These are phyloP conservation scores for Rhopalosiphum padi DNA, from an alignment of 1,140 invertebrate species.

Conservation along the genomic window DNA sequence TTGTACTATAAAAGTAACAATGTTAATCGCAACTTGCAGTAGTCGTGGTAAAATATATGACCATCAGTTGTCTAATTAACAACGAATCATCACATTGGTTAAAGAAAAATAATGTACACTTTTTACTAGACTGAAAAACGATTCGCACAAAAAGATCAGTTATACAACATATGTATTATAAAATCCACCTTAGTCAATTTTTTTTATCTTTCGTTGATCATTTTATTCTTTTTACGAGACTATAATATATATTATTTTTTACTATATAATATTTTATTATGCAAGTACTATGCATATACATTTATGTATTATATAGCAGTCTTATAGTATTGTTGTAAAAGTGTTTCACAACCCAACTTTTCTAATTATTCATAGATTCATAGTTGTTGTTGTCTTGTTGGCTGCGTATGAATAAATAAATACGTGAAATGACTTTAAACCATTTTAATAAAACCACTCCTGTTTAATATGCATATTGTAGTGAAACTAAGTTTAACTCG, in stretches of 20 bases:
- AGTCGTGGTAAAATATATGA: not conserved
- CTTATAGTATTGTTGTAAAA: not conserved
- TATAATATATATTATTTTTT: not conserved
- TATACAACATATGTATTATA: not conserved
- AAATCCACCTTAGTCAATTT: not conserved
- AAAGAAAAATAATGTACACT: not conserved
- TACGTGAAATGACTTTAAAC: constrained; percentile 25
- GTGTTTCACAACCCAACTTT: not conserved
- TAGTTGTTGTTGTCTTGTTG: not conserved
- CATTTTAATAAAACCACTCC: constrained; percentile 33
- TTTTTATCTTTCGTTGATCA: not conserved
- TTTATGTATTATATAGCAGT: not conserved
- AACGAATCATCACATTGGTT: not conserved
- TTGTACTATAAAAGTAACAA: not conserved
- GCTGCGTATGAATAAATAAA: not conserved
- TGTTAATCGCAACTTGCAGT: not conserved
- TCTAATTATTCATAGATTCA: constrained; percentile 34
- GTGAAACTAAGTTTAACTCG: constrained; percentile 5
- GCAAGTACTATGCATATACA: not conserved
- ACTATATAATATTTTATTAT: not conserved
- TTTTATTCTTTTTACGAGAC: not conserved
- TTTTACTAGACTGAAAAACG: not conserved
- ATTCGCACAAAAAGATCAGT: too few species aligned
- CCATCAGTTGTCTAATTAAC: not conserved
- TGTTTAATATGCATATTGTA: not conserved